These are phyloP conservation scores for Merodon equestris DNA, from an alignment of 2,888 invertebrate genomes.

Conservation along the genomic window DNA sequence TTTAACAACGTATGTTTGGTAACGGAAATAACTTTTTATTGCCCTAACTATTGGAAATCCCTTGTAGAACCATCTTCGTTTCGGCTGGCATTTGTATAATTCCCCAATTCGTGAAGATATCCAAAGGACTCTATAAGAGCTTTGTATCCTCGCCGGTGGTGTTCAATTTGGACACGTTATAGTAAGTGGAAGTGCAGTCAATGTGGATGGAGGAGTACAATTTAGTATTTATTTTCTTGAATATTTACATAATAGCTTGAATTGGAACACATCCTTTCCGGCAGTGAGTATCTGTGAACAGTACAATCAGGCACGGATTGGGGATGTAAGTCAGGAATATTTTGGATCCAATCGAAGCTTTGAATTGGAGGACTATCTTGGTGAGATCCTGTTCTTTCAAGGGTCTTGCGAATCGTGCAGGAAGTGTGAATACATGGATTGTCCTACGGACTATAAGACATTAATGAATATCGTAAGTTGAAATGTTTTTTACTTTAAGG, in stretches of 20 bases:
- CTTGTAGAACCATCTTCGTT: constrained; percentile 29
- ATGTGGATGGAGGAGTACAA: not conserved
- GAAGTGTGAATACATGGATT: constrained; percentile 78
- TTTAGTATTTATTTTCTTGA: not conserved
- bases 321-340: constrained; percentile 79
- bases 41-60: not conserved
- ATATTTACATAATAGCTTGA: constrained; percentile 72
- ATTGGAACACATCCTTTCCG: constrained; percentile 85
- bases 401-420: constrained; percentile 81
- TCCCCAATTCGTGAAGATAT: constrained; percentile 73
- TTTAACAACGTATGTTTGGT: too few relatives aligned
- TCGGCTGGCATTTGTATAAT: constrained; percentile 52
- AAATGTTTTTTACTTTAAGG: not conserved
- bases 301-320: constrained; percentile 81
- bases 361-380: constrained; percentile 80
- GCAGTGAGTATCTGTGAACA: constrained; percentile 84
- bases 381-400: constrained; percentile 82
- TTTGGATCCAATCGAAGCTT: constrained; percentile 77
- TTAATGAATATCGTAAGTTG: constrained; percentile 75
- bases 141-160: constrained; percentile 74
- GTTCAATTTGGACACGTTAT: constrained; percentile 77
- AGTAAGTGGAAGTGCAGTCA: constrained; percentile 72
- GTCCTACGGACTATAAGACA: constrained; percentile 79
- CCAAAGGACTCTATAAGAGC: constrained; percentile 72
- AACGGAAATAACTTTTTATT: too few relatives aligned